Percentiles rank a stretch among this genome's conserved stretches.
These are phyloP conservation scores for Galemys pyrenaicus DNA, from an alignment of 2,113 vertebrate species.

Conservation along the genomic window DNA sequence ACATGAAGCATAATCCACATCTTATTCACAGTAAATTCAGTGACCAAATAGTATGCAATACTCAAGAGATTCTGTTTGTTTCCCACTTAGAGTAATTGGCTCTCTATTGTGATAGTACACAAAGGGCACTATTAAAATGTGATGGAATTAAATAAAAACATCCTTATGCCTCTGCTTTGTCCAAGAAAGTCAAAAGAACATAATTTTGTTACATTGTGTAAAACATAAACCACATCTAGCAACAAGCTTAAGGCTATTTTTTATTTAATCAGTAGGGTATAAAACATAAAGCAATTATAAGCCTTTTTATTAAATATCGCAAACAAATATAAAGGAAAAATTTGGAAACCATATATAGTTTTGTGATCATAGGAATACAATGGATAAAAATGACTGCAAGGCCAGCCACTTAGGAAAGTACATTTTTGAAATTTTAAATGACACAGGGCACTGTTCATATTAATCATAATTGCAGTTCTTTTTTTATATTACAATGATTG, in stretches of 20 bases:
- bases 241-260: background rate
- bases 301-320: background rate
- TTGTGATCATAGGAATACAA: background rate
- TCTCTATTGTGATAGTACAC: conserved; percentile 11
- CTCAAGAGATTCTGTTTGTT: background rate
- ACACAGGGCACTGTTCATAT: background rate
- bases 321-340: background rate
- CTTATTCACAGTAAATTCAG: conserved; percentile 40
- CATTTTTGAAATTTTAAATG: conserved; percentile 1
- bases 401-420: background rate
- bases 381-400: background rate
- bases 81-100: conserved; percentile 60
- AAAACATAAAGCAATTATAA: background rate
- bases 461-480: background rate
- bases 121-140: background rate
- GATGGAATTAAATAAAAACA: background rate
- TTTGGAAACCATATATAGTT: background rate
- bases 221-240: background rate
- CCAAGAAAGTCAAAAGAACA: background rate
- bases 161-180: background rate
- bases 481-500: background rate
- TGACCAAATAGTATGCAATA: background rate
- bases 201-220: background rate
- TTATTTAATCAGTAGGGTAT: background rate
- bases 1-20: conserved; percentile 3